Base-by-base conservation (phyloP, 2,113 vertebrate genomes). In the Forbesichthys agassizii region DNA sequence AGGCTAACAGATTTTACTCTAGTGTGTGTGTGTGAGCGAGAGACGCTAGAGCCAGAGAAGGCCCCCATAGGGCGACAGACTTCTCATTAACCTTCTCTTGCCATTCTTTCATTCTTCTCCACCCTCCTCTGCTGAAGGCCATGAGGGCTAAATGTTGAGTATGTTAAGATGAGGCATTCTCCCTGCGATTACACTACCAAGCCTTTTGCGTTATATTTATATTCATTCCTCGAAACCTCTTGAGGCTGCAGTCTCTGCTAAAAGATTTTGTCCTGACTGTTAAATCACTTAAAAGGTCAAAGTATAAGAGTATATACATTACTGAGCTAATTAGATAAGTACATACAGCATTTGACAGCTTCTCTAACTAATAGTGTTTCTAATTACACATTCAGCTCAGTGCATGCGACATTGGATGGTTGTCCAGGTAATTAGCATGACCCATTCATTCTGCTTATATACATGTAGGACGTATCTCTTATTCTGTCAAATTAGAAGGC, bases 21-120 rank as follows among this genome's bases (percentile, higher is more conserved):
- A 36, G 57, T 59, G 27, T 59, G 33, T 59, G 33, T 59, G 33
- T 33, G 11, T 59, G 33, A 33, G 8, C 13, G 27, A 33, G 57
- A 11, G 20, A 11, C 27, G 7, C 87, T 90, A 85, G 77, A 88
- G 78, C 84, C 84, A 84, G 67, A 66, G 65, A 74, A 80, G 60
- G 55, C 16, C 65, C 78, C 74, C 85, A 74, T 0, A 14, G 11
- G 77, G 86, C 61, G 66, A 63, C 77, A 84, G 81, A 83, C 83
- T 86, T 71, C 79, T 81, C 85, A 78, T 90, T 90, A 88, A 88
- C 78, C 84, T 79, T 71, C 79, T 77, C 75, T 82, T 55, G n/a
- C 81, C 76, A 72, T 85, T 75, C 79, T 82, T 83, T 67, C 64
- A 47, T 61, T 77, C 61, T 69, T 82, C 36, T 64, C 49, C 75